Percentiles rank a stretch among this genome's conserved stretches.
phyloP scores from a whole-genome alignment of 2,888 invertebrate genomes.

The Chironomus tentans region DNA sequence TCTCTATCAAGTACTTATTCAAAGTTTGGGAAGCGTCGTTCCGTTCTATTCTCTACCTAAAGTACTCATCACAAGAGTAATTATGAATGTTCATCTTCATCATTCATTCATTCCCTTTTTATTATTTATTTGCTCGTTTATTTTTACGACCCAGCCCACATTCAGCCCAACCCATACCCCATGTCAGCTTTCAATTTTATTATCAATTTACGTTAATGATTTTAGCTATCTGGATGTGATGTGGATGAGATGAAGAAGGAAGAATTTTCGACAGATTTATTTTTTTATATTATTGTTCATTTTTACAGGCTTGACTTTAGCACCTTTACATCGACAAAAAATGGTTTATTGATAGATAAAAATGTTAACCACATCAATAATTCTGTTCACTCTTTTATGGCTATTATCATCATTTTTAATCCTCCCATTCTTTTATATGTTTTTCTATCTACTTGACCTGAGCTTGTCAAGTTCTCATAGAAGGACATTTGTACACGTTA shows the following conservation, averaged over 20 bases:
- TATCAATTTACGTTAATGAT: not conserved
- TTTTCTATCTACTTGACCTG: constrained; percentile 1
- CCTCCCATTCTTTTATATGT: not conserved
- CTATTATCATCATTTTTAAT: not conserved
- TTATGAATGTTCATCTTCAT: constrained; percentile 18
- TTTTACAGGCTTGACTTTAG: too few species aligned
- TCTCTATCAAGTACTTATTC: not conserved
- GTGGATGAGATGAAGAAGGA: too few species aligned
- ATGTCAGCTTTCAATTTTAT: not conserved
- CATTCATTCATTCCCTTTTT: not conserved
- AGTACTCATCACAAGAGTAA: constrained; percentile 13
- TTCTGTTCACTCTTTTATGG: not conserved
- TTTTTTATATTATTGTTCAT: too few species aligned
- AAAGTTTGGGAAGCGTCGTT: not conserved
- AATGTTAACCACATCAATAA: too few species aligned
- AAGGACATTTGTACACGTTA: not conserved
- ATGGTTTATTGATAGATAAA: too few species aligned
- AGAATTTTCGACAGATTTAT: too few species aligned
- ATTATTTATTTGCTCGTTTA: too few species aligned
- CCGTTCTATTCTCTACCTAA: not conserved
- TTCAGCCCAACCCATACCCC: not conserved
- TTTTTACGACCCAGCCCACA: not conserved
- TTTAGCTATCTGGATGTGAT: too few species aligned
- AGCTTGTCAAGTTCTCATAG: not conserved
- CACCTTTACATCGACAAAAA: too few species aligned